These are phyloP conservation scores for Ischnus inquisitorius DNA, from an alignment of 2,888 invertebrate genomes.

Conservation along the genomic window DNA sequence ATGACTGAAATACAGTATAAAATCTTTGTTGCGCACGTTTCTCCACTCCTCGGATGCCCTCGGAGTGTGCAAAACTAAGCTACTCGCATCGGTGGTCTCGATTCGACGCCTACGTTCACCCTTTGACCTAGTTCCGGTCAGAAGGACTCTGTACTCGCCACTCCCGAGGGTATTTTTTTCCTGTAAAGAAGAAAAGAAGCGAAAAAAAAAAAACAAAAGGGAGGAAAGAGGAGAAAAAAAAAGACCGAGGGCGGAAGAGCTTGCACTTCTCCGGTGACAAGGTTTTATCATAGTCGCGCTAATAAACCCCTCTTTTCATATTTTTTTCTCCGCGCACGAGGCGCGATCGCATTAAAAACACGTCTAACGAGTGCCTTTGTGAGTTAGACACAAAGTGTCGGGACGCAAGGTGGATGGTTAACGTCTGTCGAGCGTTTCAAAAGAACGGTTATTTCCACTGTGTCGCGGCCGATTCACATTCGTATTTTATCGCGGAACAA, in stretches of 20 bases:
- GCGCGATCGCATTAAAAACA: slow-evolving; percentile 10
- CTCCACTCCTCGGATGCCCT: slow-evolving; percentile 2
- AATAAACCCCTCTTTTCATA: slow-evolving; percentile 36
- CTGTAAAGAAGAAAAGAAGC: slow-evolving; percentile 31
- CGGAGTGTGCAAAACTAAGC: slow-evolving; percentile 21
- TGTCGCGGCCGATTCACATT: background rate
- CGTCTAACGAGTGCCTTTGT: slow-evolving; percentile 8
- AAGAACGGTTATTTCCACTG: background rate
- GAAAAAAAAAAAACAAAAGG: background rate
- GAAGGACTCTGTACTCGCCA: slow-evolving; percentile 65
- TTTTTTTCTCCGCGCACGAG: slow-evolving; percentile 18
- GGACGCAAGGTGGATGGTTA: background rate
- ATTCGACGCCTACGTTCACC: slow-evolving; percentile 71
- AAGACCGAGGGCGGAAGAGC: slow-evolving; percentile 14
- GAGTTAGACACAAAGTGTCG: slow-evolving; percentile 11
- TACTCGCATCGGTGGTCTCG: slow-evolving; percentile 37
- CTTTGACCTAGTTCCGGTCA: slow-evolving; percentile 72
- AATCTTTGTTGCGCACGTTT: slow-evolving; percentile 20
- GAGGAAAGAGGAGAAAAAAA: background rate
- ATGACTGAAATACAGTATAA: slow-evolving; percentile 7
- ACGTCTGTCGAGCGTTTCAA: slow-evolving; percentile 1
- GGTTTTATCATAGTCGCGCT: slow-evolving; percentile 33
- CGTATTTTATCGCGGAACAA: slow-evolving; percentile 10
- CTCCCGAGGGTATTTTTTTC: slow-evolving; percentile 58
- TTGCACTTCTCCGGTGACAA: slow-evolving; percentile 29